phyloP scores from a whole-genome alignment of 2,113 vertebrate genomes.

The Coptodon bakossiorum region DNA sequence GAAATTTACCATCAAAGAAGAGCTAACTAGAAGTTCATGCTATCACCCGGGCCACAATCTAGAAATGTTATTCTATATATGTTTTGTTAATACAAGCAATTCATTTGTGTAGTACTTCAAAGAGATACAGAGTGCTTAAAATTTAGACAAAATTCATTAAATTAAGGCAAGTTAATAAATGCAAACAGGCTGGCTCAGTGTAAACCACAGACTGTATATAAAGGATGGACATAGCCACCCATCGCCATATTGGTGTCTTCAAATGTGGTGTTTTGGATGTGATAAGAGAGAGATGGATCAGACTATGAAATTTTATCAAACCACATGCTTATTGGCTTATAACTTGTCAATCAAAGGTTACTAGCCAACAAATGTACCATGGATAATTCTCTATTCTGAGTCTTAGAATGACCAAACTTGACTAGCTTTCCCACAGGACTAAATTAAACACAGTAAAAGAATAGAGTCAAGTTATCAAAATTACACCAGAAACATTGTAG shows the following conservation, averaged over 20 bases:
- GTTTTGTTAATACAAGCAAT: not conserved
- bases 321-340: not conserved
- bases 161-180: not conserved
- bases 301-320: not conserved
- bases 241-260: not conserved
- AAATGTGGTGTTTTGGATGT: not conserved
- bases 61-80: not conserved
- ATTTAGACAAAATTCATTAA: not conserved
- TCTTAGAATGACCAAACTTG: not conserved
- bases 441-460: not conserved
- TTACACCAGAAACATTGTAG: not conserved
- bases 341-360: not conserved
- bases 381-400: not conserved
- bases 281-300: not conserved
- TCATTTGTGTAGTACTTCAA: not conserved
- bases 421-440: not conserved
- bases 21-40: not conserved
- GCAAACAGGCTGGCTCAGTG: not conserved
- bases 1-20: not conserved
- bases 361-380: not conserved
- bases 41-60: not conserved
- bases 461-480: not conserved
- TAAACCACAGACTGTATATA: not conserved
- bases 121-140: not conserved
- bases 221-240: not conserved